phyloP scores from a whole-genome alignment of 2,888 invertebrate species.

The Dione juno region DNA sequence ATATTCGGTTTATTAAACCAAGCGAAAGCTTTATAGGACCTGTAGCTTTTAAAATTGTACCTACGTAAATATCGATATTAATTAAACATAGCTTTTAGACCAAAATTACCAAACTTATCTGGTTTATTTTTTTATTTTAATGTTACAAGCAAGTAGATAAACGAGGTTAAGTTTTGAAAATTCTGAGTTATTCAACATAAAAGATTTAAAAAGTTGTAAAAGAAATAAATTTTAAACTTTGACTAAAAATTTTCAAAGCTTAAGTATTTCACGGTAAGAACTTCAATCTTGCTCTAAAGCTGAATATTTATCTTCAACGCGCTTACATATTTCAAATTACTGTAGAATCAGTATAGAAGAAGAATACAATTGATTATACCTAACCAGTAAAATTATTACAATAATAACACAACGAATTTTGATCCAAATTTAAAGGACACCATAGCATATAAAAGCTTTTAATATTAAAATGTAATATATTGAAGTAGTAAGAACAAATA shows the following conservation, averaged over 20 bases:
- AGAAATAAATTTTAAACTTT: conserved; percentile 21
- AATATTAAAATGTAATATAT: conserved; percentile 50
- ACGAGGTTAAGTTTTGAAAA: background rate
- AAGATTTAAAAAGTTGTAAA: conserved; percentile 14
- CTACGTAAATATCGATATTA: conserved; percentile 29
- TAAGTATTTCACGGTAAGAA: conserved; percentile 11
- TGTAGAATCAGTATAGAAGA: conserved; percentile 1
- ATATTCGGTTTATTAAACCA: conserved; percentile 21
- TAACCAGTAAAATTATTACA: background rate
- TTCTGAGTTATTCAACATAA: conserved; percentile 4
- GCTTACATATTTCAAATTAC: conserved; percentile 15
- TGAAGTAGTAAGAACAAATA: background rate
- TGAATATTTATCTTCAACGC: conserved; percentile 8
- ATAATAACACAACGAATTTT: conserved; percentile 39
- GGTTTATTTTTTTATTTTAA: background rate
- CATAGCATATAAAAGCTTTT: conserved; percentile 45
- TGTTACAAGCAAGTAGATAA: background rate
- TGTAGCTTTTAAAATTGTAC: conserved; percentile 11
- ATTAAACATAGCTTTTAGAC: conserved; percentile 47
- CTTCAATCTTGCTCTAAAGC: conserved; percentile 16
- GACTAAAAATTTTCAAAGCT: conserved; percentile 4
- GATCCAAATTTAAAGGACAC: conserved; percentile 47
- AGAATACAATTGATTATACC: conserved; percentile 36
- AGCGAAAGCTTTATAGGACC: conserved; percentile 5
- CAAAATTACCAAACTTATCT: background rate